Evolutionary conservation across 1,140 invertebrate genomes (phyloP).

Genomic region (Drosophila dunni): DNA sequence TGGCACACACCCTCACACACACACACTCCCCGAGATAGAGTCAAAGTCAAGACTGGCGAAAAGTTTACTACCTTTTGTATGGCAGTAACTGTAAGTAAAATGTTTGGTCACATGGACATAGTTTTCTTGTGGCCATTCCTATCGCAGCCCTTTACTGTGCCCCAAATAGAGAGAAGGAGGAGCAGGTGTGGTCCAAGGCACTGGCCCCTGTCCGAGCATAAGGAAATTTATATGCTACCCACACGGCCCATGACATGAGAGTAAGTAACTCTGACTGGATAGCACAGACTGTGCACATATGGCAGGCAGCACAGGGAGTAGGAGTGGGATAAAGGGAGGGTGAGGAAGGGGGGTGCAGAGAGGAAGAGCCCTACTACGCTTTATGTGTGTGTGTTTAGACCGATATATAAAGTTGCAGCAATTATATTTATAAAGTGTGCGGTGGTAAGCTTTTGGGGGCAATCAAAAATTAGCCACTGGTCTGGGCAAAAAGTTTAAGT

Average conservation of each 20-base stretch:
- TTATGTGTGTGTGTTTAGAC: constrained; percentile 1
- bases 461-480: constrained; percentile 55
- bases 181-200: background rate
- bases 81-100: constrained; percentile 71
- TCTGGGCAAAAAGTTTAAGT: constrained; percentile 20
- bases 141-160: background rate
- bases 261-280: constrained; percentile 43
- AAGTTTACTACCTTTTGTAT: constrained; percentile 59
- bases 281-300: constrained; percentile 28
- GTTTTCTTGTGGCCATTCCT: constrained; percentile 36
- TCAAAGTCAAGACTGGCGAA: constrained; percentile 34
- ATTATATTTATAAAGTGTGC: constrained; percentile 64
- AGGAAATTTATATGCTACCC: constrained; percentile 62
- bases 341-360: background rate
- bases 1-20: constrained; percentile 4
- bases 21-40: background rate
- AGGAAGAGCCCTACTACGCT: background rate
- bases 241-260: constrained; percentile 39
- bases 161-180: background rate
- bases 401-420: constrained; percentile 64
- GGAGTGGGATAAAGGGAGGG: background rate
- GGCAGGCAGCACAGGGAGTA: background rate
- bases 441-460: constrained; percentile 23
- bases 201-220: constrained; percentile 25
- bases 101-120: constrained; percentile 68